These are phyloP conservation scores for Sebastes kiyomatsui DNA, from an alignment of 2,797 vertebrate species.

Conservation along the genomic window DNA sequence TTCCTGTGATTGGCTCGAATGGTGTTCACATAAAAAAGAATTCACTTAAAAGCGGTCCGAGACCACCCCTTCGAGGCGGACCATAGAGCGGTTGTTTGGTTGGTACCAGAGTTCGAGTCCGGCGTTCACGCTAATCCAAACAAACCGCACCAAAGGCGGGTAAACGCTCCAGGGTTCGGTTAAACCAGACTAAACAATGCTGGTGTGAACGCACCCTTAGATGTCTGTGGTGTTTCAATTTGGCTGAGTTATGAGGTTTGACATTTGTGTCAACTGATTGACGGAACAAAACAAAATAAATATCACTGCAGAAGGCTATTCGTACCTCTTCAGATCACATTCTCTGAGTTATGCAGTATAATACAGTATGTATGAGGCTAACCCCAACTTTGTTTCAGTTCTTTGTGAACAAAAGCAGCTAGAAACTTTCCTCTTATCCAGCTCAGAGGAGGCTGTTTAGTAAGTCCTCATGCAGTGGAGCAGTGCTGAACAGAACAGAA, in stretches of 20 bases:
- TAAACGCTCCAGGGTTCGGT: not conserved
- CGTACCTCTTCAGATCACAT: not conserved
- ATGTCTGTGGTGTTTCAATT: not conserved
- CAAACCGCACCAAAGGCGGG: rapidly evolving
- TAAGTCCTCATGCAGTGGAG: slow-evolving; percentile 3
- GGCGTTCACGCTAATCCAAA: not conserved
- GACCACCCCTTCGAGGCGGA: not conserved
- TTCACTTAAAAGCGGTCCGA: not conserved
- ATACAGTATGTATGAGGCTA: not conserved
- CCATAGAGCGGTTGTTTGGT: not conserved
- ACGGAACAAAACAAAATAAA: not conserved
- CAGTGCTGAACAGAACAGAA: slow-evolving; percentile 35
- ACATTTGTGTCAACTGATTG: not conserved
- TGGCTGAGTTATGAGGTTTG: not conserved
- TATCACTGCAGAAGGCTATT: not conserved
- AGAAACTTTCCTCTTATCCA: slow-evolving; percentile 11
- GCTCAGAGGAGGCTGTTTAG: slow-evolving; percentile 19
- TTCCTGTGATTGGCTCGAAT: not conserved
- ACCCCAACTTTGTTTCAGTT: not conserved
- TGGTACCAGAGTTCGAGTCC: not conserved
- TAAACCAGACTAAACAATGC: not conserved
- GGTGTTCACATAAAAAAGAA: not conserved
- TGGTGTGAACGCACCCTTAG: not conserved
- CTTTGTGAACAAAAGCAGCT: not conserved
- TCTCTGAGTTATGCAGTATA: not conserved